phyloP scores from a whole-genome alignment of 2,888 invertebrate genomes.

The Phoenoteleia sp. region DNA sequence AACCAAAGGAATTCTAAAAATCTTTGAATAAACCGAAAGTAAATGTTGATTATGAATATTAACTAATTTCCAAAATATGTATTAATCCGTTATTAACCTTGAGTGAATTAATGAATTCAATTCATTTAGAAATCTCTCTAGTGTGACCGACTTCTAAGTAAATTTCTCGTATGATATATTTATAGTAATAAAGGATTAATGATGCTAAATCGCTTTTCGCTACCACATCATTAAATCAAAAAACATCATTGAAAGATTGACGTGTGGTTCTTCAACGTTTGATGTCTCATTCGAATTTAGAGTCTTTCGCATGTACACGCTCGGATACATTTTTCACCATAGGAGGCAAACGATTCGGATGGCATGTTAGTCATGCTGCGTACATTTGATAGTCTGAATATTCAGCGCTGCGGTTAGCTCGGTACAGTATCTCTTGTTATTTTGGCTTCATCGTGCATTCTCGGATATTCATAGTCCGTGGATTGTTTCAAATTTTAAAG shows the following conservation, averaged over 20 bases:
- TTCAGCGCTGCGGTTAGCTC: constrained; percentile 58
- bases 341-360: constrained; percentile 52
- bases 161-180: not conserved
- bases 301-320: constrained; percentile 18
- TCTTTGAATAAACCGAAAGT: too few relatives aligned
- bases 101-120: too few relatives aligned
- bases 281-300: constrained; percentile 55
- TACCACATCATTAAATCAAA: constrained; percentile 14
- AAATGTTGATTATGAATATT: too few relatives aligned
- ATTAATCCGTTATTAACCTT: too few relatives aligned
- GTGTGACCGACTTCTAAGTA: too few relatives aligned
- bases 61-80: too few relatives aligned
- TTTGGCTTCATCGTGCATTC: constrained; percentile 53
- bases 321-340: constrained; percentile 51
- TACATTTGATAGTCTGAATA: constrained; percentile 61
- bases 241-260: constrained; percentile 2
- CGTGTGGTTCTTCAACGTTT: constrained; percentile 12
- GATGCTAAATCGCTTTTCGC: constrained; percentile 11
- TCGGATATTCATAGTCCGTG: constrained; percentile 55
- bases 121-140: too few relatives aligned
- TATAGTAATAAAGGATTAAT: constrained; percentile 6
- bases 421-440: constrained; percentile 57
- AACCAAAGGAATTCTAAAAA: too few relatives aligned
- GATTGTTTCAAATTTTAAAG: constrained; percentile 53
- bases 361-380: constrained; percentile 58